phyloP scores from a whole-genome alignment of 2,888 invertebrate genomes.

The Sepiola atlantica region DNA sequence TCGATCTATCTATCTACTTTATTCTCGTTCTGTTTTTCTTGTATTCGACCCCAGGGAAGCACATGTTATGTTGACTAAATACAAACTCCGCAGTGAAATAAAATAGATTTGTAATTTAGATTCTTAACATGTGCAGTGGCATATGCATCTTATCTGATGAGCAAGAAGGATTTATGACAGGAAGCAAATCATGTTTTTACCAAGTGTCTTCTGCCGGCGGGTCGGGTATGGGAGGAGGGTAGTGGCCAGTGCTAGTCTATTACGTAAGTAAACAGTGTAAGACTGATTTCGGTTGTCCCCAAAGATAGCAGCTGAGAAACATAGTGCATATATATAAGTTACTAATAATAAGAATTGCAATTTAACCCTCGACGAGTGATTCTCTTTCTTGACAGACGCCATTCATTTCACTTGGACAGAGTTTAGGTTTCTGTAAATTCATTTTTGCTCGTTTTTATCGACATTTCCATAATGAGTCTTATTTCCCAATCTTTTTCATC shows the following conservation, averaged over 20 bases:
- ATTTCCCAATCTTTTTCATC: too few relatives aligned
- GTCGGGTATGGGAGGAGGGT: background rate
- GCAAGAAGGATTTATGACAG: background rate
- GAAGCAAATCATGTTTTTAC: background rate
- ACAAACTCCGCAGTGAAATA: background rate
- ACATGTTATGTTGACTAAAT: background rate
- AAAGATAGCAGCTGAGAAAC: constrained; percentile 32
- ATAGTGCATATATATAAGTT: background rate
- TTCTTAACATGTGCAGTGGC: constrained; percentile 15
- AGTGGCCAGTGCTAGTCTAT: background rate
- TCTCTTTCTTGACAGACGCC: background rate
- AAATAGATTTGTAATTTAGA: constrained; percentile 32
- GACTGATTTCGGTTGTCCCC: background rate
- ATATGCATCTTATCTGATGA: constrained; percentile 21
- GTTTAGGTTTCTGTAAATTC: background rate
- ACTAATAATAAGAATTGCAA: constrained; percentile 9
- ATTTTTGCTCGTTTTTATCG: background rate
- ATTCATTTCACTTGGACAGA: background rate
- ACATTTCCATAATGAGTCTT: background rate
- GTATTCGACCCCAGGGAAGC: background rate
- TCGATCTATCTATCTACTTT: background rate
- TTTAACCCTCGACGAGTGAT: background rate
- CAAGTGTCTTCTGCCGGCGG: background rate
- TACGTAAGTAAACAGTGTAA: constrained; percentile 1
- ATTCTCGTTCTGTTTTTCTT: background rate